Evolutionary conservation across 2,113 vertebrate genomes (phyloP).

Genomic region (Phyllopteryx taeniolatus): DNA sequence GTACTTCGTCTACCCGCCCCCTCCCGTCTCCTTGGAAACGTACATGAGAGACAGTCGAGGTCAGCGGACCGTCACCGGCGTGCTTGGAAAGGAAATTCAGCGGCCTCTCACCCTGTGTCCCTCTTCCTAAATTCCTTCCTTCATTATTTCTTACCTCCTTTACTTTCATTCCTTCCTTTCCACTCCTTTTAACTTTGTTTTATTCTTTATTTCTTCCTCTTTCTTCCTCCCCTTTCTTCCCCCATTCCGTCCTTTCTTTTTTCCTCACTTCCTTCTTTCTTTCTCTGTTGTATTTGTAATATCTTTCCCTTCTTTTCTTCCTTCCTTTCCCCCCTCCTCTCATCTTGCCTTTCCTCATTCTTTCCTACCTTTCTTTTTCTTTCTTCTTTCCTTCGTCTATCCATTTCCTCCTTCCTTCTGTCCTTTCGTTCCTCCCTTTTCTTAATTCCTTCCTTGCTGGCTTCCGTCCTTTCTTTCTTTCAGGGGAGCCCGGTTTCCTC

Average conservation of each 20-base stretch:
- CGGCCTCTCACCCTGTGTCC: neutral
- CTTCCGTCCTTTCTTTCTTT: neutral
- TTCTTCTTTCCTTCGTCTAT: neutral
- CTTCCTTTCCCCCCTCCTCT: neutral
- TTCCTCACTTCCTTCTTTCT: neutral
- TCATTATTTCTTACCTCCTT: neutral
- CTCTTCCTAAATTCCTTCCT: neutral
- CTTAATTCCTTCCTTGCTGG: neutral
- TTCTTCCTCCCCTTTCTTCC: neutral
- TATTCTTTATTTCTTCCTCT: neutral
- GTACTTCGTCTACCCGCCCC: slow-evolving; percentile 67
- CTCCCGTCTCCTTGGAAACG: slow-evolving; percentile 61
- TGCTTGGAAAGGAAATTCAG: neutral
- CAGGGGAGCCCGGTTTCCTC: slow-evolving; percentile 62
- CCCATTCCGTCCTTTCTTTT: neutral
- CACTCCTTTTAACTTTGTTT: too few relatives aligned
- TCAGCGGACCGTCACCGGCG: slow-evolving; percentile 6
- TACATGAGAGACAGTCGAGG: slow-evolving; percentile 64
- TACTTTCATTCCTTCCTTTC: neutral
- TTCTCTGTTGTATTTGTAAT: too few relatives aligned
- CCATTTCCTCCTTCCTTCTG: neutral
- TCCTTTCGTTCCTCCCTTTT: neutral
- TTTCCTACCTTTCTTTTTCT: neutral
- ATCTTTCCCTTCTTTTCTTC: neutral
- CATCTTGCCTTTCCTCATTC: too few relatives aligned